Conservation (phyloP, 2,113 vertebrate species). For the Ciconia stormi region DNA sequence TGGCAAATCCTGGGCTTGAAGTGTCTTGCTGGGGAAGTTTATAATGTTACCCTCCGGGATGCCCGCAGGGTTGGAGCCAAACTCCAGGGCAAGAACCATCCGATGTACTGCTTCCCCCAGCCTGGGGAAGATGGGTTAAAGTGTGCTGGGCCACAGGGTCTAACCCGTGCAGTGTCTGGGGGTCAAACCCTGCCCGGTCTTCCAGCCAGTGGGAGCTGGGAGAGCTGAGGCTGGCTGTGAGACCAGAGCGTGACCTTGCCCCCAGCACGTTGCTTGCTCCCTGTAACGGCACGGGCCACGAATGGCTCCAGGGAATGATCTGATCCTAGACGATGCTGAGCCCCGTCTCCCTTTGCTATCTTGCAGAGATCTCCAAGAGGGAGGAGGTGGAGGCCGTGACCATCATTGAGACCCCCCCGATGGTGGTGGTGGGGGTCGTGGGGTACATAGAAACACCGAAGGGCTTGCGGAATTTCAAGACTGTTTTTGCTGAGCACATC, state of each 20-base stretch:
- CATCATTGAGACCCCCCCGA: constrained; percentile 77
- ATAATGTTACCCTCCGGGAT: background rate
- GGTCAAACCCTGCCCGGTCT: too few species aligned
- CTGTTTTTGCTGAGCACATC: constrained; percentile 81
- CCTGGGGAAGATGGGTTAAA: background rate
- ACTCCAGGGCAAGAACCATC: background rate
- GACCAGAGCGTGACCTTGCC: fast-evolving
- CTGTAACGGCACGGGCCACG: fast-evolving
- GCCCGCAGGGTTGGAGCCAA: background rate
- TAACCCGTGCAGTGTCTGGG: too few species aligned
- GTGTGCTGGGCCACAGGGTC: background rate
- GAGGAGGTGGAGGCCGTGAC: constrained; percentile 84
- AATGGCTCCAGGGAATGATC: background rate
- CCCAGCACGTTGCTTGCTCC: fast-evolving
- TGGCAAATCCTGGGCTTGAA: background rate
- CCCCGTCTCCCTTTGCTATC: background rate
- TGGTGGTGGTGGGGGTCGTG: constrained; percentile 80
- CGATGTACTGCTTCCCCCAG: background rate
- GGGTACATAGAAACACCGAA: constrained; percentile 79
- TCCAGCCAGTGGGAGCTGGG: background rate
- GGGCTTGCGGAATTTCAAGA: constrained; percentile 80
- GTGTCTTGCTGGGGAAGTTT: background rate
- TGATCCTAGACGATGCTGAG: fast-evolving
- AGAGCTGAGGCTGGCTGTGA: background rate
- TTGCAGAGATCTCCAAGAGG: constrained; percentile 77